Percentiles rank a stretch among this genome's conserved stretches.
Conservation (phyloP, 2,113 vertebrate genomes). For the Xiphorhynchus elegans region DNA sequence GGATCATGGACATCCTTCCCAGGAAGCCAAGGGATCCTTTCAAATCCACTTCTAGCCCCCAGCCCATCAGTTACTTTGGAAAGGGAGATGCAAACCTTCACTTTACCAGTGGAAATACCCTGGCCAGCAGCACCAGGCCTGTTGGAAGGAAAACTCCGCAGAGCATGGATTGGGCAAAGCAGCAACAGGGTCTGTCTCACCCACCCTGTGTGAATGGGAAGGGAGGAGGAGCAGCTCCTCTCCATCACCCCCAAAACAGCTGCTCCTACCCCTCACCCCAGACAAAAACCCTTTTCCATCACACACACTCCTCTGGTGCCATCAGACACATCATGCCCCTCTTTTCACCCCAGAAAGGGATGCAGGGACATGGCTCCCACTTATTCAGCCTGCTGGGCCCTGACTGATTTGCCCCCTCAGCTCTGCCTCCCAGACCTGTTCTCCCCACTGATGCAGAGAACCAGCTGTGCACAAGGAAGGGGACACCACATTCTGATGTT, state of each 20-base stretch:
- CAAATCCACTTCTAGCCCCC: not conserved
- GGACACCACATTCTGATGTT: fast-evolving
- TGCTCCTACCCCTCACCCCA: not conserved
- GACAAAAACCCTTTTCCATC: not conserved
- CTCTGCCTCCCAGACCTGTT: not conserved
- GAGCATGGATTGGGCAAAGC: fast-evolving
- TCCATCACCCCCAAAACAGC: too few species aligned
- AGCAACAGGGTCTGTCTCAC: not conserved
- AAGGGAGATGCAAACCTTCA: fast-evolving
- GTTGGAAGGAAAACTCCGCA: not conserved
- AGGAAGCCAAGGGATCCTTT: not conserved
- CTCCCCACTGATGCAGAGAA: not conserved
- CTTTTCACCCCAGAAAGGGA: not conserved
- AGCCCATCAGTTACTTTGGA: fast-evolving
- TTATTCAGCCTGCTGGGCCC: too few species aligned
- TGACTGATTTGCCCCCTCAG: not conserved
- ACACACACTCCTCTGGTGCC: fast-evolving
- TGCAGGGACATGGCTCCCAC: fast-evolving
- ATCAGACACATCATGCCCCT: too few species aligned
- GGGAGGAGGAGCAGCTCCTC: not conserved
- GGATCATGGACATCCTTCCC: not conserved
- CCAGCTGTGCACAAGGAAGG: too few species aligned
- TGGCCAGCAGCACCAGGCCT: not conserved
- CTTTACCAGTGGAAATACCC: not conserved
- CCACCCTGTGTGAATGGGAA: fast-evolving